Evolutionary conservation across 92 coral and sea anemone genomes (phyloP).

Genomic region (Paramuricea clavata): DNA sequence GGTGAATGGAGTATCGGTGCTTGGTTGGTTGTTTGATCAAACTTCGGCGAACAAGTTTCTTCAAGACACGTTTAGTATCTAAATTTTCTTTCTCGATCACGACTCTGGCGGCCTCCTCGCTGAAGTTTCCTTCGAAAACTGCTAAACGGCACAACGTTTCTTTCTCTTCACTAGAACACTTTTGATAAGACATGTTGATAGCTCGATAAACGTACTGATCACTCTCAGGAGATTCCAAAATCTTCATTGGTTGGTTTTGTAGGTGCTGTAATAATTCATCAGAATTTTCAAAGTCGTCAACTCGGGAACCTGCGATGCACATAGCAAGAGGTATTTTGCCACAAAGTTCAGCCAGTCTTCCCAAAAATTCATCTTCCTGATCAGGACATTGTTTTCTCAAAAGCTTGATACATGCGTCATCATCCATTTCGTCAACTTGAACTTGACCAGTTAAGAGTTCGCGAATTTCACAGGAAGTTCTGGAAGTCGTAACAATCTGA

Average conservation of each 20-base stretch:
- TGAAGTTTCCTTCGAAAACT: slow-evolving; percentile 13
- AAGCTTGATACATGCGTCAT: background rate
- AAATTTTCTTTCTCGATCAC: background rate
- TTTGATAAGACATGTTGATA: background rate
- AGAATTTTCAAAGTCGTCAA: background rate
- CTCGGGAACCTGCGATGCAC: background rate
- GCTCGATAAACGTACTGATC: background rate
- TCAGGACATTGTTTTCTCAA: background rate
- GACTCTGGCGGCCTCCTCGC: background rate
- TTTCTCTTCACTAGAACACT: background rate
- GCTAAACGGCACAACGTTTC: background rate
- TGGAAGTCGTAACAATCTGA: slow-evolving; percentile 17
- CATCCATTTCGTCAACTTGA: background rate
- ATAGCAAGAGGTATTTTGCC: slow-evolving; percentile 30
- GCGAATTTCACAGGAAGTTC: background rate
- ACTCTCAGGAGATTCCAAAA: background rate
- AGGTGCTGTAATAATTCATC: background rate
- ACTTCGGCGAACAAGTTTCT: background rate
- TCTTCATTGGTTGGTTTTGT: background rate
- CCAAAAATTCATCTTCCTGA: background rate
- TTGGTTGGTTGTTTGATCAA: background rate
- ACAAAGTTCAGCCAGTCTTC: slow-evolving; percentile 2
- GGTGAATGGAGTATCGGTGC: slow-evolving; percentile 9
- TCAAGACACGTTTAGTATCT: background rate
- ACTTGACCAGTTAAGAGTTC: background rate